These are phyloP conservation scores for Amphimedon queenslandica DNA, from an alignment of 37 sponge, comb jelly and placozoan species.

Conservation along the genomic window DNA sequence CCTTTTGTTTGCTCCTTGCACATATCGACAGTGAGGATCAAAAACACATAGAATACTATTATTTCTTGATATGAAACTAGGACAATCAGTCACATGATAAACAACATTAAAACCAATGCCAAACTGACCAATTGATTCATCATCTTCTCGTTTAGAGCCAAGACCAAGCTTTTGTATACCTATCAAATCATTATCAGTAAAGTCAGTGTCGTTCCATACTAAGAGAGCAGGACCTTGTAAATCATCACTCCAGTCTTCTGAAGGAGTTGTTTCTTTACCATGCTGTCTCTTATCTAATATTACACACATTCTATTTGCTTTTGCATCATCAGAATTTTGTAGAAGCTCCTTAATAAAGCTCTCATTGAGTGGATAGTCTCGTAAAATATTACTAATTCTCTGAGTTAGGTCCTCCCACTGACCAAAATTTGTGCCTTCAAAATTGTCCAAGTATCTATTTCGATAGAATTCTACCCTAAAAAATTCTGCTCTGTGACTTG, in stretches of 20 bases:
- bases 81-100: slow-evolving; percentile 88
- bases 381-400: slow-evolving; percentile 62
- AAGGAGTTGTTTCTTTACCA: no score
- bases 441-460: slow-evolving; percentile 21
- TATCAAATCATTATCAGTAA: slow-evolving; percentile 60
- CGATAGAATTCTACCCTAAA: slow-evolving; percentile 34
- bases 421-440: slow-evolving; percentile 52
- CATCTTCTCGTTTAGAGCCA: no score
- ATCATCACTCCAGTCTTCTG: slow-evolving; percentile 62
- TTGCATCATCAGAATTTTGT: slow-evolving; percentile 85
- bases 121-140: no score
- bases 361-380: slow-evolving; percentile 36
- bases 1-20: slow-evolving; percentile 20
- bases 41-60: slow-evolving; percentile 67
- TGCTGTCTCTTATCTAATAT: no score
- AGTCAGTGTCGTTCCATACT: slow-evolving; percentile 62
- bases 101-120: no score
- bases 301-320: slow-evolving; percentile 61
- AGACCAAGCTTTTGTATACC: slow-evolving; percentile 68
- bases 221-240: no score
- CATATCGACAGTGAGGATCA: slow-evolving; percentile 65
- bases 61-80: slow-evolving; percentile 55
- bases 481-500: not conserved
- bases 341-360: slow-evolving; percentile 51
- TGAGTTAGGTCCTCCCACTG: slow-evolving; percentile 76